Evolutionary conservation across 2,113 vertebrate genomes (phyloP).

Genomic region (Rhinolophus ferrumequinum): DNA sequence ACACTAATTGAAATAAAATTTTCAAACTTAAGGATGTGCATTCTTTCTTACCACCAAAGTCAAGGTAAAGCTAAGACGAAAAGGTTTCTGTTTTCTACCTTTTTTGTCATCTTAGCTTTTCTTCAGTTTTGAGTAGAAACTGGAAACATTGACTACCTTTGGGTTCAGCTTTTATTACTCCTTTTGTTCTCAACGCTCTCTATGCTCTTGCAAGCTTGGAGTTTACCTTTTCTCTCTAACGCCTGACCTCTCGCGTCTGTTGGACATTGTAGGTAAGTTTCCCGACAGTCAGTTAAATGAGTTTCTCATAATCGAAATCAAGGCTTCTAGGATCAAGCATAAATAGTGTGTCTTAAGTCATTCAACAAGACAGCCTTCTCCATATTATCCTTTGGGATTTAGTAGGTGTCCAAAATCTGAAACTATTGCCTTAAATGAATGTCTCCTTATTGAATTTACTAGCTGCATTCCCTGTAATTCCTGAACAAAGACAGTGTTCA

Average conservation of each 20-base stretch:
- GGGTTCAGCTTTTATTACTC: not conserved
- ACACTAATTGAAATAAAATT: not conserved
- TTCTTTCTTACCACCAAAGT: not conserved
- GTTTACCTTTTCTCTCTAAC: not conserved
- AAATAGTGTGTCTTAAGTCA: not conserved
- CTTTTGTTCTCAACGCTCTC: not conserved
- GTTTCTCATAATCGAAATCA: not conserved
- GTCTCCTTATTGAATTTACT: not conserved
- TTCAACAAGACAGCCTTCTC: not conserved
- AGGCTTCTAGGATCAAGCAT: not conserved
- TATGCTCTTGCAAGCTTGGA: not conserved
- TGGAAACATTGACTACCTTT: not conserved
- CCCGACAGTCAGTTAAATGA: not conserved
- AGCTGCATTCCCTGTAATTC: not conserved
- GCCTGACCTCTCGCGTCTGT: not conserved
- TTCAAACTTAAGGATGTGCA: not conserved
- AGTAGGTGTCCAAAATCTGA: not conserved
- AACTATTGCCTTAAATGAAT: not conserved
- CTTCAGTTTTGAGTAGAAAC: conserved; percentile 13
- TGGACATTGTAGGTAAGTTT: not conserved
- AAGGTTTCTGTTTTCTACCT: not conserved
- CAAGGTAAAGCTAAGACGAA: conserved; percentile 12
- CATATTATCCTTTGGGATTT: not conserved
- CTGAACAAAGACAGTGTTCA: not conserved
- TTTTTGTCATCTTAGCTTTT: not conserved